Evolutionary conservation across 2,888 invertebrate genomes (phyloP).

Genomic region (Lottia gigantea): DNA sequence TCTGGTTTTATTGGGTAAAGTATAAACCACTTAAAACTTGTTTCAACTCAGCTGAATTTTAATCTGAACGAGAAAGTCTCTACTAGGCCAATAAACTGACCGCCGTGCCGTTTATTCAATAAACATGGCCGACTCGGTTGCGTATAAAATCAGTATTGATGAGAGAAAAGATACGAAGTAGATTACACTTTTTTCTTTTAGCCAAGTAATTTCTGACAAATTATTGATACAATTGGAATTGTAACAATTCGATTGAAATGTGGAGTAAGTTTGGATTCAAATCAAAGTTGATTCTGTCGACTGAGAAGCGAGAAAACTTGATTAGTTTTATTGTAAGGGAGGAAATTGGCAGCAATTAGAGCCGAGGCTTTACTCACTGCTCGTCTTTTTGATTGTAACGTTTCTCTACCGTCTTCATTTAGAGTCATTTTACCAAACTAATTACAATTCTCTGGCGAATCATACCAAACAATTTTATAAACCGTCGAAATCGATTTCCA

Average conservation of each 20-base stretch:
- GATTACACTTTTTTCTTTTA: constrained; percentile 2
- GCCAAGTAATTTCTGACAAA: constrained; percentile 2
- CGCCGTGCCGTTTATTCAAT: background rate
- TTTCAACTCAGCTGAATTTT: constrained; percentile 2
- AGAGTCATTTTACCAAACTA: background rate
- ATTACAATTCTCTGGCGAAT: background rate
- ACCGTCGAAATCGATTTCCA: background rate
- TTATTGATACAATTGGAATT: constrained; percentile 6
- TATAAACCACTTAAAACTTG: constrained; percentile 2
- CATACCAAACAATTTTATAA: constrained; percentile 4
- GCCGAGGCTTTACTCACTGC: background rate
- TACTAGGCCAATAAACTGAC: constrained; percentile 5
- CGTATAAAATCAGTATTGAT: constrained; percentile 4
- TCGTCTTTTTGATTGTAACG: background rate
- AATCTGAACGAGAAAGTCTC: background rate
- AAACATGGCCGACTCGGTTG: background rate
- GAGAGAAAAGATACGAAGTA: constrained; percentile 2
- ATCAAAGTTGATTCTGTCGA: constrained; percentile 6
- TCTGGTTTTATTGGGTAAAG: background rate
- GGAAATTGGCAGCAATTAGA: constrained; percentile 9
- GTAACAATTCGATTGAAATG: background rate
- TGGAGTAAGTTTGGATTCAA: constrained; percentile 6
- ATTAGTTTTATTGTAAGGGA: constrained; percentile 3
- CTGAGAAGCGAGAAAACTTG: background rate
- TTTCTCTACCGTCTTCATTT: constrained; percentile 1